A percentile compares a stretch with the other conserved stretches of the same genome.
These are phyloP conservation scores for Diabrotica virgifera DNA, from an alignment of 1,140 invertebrate genomes.

Conservation along the genomic window DNA sequence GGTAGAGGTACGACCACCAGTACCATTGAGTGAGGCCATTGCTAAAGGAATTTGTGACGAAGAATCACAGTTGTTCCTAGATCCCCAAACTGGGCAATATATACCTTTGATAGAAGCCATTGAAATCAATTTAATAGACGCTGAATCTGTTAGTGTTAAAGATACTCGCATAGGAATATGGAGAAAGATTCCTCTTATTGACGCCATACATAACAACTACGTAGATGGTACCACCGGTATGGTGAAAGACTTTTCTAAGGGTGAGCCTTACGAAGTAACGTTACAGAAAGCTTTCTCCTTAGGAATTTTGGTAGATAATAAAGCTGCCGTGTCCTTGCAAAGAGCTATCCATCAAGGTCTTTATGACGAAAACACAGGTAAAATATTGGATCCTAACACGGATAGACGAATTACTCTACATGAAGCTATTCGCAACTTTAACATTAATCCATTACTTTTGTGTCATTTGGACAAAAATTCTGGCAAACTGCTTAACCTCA, in stretches of 20 bases:
- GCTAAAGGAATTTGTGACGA: conserved; percentile 79
- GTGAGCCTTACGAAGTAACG: conserved; percentile 65
- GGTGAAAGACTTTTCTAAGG: conserved; percentile 64
- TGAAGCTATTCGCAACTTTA: conserved; percentile 76
- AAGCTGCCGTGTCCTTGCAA: conserved; percentile 79
- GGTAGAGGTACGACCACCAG: conserved; percentile 74
- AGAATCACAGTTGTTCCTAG: conserved; percentile 71
- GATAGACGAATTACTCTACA: conserved; percentile 76
- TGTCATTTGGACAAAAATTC: conserved; percentile 76
- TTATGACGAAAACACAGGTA: conserved; percentile 77
- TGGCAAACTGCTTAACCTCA: conserved; percentile 66
- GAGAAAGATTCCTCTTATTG: conserved; percentile 70
- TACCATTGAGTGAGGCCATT: conserved; percentile 81
- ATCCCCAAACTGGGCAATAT: conserved; percentile 72
- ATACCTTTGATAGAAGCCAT: conserved; percentile 75
- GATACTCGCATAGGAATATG: conserved; percentile 74
- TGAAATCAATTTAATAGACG: conserved; percentile 71
- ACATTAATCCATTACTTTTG: conserved; percentile 74
- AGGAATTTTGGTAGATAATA: conserved; percentile 76
- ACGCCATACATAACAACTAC: conserved; percentile 71
- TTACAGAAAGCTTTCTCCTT: conserved; percentile 77
- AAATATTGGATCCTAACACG: conserved; percentile 74
- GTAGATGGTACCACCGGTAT: conserved; percentile 71
- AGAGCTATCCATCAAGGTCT: conserved; percentile 82
- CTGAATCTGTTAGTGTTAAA: conserved; percentile 77